phyloP scores from a whole-genome alignment of 2,113 vertebrate genomes.

The Vulpes ferrilata region DNA sequence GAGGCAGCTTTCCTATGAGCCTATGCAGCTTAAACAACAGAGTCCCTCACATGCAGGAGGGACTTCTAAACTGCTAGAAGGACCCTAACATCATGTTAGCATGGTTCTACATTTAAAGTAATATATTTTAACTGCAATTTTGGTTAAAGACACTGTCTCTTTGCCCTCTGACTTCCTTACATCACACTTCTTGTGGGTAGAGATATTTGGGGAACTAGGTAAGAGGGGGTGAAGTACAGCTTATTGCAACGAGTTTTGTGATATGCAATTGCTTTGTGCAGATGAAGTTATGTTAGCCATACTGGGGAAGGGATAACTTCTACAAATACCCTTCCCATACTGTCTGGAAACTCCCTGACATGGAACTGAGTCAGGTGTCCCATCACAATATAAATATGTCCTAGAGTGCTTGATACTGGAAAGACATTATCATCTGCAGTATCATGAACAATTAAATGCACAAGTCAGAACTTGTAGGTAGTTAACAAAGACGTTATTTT shows the following conservation, averaged over 20 bases:
- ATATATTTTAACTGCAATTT: neutral
- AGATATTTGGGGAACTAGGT: neutral
- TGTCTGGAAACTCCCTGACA: neutral
- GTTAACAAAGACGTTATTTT: neutral
- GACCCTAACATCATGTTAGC: neutral
- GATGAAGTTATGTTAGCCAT: neutral
- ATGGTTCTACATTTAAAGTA: neutral
- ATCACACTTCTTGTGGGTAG: neutral
- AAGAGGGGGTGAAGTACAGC: neutral
- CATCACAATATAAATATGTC: too few relatives aligned
- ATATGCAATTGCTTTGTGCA: neutral
- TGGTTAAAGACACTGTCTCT: neutral
- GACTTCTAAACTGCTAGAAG: neutral
- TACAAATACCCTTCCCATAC: neutral
- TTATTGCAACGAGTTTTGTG: too few relatives aligned
- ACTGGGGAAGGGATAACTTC: neutral
- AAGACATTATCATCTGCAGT: neutral
- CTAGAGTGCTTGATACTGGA: neutral
- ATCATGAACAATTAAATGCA: neutral
- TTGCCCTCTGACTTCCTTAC: neutral
- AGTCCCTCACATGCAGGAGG: too few relatives aligned
- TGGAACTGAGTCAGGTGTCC: too few relatives aligned
- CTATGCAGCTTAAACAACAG: neutral
- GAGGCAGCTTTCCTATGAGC: neutral
- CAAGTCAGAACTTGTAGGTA: too few relatives aligned